A percentile compares a stretch with the other conserved stretches of the same genome.
Conservation (phyloP, 2,797 vertebrate genomes). For the Falco columbarius region DNA sequence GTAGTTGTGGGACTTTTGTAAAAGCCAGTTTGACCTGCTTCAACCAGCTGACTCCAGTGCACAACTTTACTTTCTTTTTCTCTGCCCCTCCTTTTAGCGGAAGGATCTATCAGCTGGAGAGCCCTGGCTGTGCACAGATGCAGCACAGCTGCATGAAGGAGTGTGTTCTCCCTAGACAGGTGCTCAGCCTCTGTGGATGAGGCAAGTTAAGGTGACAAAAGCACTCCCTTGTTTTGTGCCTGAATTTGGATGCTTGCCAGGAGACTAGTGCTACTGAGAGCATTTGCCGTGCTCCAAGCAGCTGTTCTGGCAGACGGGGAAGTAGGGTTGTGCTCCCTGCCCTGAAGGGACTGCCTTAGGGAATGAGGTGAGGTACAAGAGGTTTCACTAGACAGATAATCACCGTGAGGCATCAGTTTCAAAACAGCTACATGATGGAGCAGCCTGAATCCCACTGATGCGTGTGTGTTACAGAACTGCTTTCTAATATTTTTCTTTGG, state of each 20-base stretch:
- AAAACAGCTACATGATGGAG: background rate
- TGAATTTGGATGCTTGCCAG: background rate
- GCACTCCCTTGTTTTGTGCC: background rate
- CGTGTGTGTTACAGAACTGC: background rate
- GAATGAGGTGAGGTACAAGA: background rate
- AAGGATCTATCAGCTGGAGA: background rate
- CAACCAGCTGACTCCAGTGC: fast-evolving
- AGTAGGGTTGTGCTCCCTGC: background rate
- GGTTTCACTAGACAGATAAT: background rate
- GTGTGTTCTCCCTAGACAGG: background rate
- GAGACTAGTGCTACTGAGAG: background rate
- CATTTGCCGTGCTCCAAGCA: background rate
- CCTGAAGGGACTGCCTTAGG: background rate
- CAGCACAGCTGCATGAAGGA: background rate
- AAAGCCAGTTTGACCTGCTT: background rate
- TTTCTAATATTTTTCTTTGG: background rate
- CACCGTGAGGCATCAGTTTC: background rate
- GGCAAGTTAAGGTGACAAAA: background rate
- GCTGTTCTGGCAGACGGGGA: background rate
- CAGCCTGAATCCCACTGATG: background rate
- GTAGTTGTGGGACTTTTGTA: background rate
- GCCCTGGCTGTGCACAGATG: background rate
- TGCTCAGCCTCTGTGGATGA: background rate
- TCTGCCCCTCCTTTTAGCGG: background rate
- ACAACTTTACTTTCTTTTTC: background rate